Conservation (phyloP, 2,888 invertebrate genomes). For the Lathronympha strigana region DNA sequence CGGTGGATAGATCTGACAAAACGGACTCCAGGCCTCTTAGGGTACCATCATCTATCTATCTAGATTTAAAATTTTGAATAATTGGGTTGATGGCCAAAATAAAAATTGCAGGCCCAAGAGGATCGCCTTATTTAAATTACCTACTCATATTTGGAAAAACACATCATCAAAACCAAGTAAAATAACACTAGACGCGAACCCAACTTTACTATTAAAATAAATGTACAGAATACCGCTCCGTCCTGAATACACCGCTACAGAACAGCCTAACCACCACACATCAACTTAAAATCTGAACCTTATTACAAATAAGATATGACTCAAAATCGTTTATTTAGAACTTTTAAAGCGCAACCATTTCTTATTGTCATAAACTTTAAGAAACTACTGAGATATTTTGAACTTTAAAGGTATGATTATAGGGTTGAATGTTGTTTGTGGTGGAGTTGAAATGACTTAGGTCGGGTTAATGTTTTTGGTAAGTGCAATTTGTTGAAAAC, state of each 20-base stretch:
- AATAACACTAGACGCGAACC: too few relatives aligned
- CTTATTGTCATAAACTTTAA: constrained; percentile 22
- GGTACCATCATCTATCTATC: too few relatives aligned
- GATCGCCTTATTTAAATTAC: too few relatives aligned
- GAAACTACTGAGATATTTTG: not conserved
- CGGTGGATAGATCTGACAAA: too few relatives aligned
- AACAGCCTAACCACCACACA: not conserved
- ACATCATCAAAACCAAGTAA: too few relatives aligned
- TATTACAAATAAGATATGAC: not conserved
- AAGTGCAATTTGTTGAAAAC: constrained; percentile 39
- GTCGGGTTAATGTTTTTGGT: constrained; percentile 32
- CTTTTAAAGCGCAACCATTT: constrained; percentile 11
- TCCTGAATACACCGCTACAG: not conserved
- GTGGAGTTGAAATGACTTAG: constrained; percentile 21
- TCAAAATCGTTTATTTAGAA: not conserved
- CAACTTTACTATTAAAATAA: too few relatives aligned
- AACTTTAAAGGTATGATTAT: not conserved
- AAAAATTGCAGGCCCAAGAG: too few relatives aligned
- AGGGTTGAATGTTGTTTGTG: not conserved
- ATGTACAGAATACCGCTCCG: too few relatives aligned
- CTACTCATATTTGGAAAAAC: too few relatives aligned
- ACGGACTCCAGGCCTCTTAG: too few relatives aligned
- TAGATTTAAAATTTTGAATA: too few relatives aligned
- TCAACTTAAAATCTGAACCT: not conserved
- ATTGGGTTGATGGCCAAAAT: too few relatives aligned